Evolutionary conservation across 2,888 invertebrate genomes (phyloP), one percentile per base, ranked within the genome.

Genomic region (Cyrtodaria siliqua): DNA sequence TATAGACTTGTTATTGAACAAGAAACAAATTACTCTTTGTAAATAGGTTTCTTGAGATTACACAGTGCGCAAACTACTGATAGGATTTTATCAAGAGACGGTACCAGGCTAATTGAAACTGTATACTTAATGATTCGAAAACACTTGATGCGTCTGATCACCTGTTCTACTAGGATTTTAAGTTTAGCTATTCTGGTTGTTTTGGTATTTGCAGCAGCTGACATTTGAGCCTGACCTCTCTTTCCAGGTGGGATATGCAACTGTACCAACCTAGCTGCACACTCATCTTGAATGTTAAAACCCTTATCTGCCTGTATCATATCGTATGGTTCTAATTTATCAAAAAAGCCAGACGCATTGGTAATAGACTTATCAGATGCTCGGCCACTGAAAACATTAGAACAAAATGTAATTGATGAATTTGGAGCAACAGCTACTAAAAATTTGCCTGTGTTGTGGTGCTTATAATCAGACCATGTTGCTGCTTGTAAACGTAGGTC

Each of bases 1-100:
- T 82, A 63, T 70, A n/a, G n/a, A n/a, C n/a, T n/a, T 75, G 71
- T 69, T 94, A 9, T 91, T 92, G 71, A 92, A 93, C 93, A 95
- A 96, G 96, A 73, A 53, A 53, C 55, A 47, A 61, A 3, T 61
- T 52, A 63, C 16, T 63, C 38, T 40, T 52, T 52, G 26, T 63
- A 63, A 9, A 63, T 63, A 6, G 52, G 12, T 24, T 63, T 42
- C 38, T 53, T 63, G 38, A 52, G 27, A 29, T 52, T 52, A n/a
- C 52, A 63, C 23, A 63, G 47, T 18, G 47, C 60, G 47, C 60
- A 60, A 14, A 20, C 33, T n/a, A 57, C 57, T 42, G 4, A 20
- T 42, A 57, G 40, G 16, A 57, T 60, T 27, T 60, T 44, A 24
- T 47, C 47, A 29, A 60, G 47, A n/a, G 47, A 20, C 26, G 60